phyloP scores from a whole-genome alignment of 1,140 invertebrate species.

The Temnothorax longispinosus region DNA sequence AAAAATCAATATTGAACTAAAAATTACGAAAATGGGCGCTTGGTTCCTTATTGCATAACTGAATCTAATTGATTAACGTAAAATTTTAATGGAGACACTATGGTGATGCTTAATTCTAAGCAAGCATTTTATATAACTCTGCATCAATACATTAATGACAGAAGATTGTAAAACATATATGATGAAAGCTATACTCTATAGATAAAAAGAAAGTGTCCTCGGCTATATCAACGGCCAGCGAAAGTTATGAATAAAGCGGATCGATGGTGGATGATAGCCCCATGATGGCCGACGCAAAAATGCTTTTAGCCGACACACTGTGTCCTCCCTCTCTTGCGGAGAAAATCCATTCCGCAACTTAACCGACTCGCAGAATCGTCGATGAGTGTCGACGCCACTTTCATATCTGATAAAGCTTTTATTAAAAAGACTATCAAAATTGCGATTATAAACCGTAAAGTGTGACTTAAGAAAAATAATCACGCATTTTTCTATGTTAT shows the following conservation, averaged over 20 bases:
- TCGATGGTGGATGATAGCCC: constrained; percentile 82
- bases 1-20: too few species aligned
- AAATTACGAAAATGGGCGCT: too few species aligned
- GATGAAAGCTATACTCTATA: background rate
- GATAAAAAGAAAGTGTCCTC: constrained; percentile 51
- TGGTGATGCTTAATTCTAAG: background rate
- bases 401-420: constrained; percentile 22
- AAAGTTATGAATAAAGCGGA: constrained; percentile 82
- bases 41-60: too few species aligned
- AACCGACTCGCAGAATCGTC: constrained; percentile 40
- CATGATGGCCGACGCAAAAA: constrained; percentile 84
- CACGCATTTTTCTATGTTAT: background rate
- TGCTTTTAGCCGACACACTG: constrained; percentile 84
- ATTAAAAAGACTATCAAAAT: background rate
- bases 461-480: background rate
- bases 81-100: too few species aligned
- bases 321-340: constrained; percentile 71
- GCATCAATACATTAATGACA: background rate
- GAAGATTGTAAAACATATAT: background rate
- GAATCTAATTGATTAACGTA: background rate
- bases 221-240: constrained; percentile 39
- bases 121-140: background rate
- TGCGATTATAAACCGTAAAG: background rate
- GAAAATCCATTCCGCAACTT: constrained; percentile 71
- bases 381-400: constrained; percentile 23